Evolutionary conservation across 2,888 invertebrate genomes (phyloP).

Genomic region (Oxyteleia sp.): DNA sequence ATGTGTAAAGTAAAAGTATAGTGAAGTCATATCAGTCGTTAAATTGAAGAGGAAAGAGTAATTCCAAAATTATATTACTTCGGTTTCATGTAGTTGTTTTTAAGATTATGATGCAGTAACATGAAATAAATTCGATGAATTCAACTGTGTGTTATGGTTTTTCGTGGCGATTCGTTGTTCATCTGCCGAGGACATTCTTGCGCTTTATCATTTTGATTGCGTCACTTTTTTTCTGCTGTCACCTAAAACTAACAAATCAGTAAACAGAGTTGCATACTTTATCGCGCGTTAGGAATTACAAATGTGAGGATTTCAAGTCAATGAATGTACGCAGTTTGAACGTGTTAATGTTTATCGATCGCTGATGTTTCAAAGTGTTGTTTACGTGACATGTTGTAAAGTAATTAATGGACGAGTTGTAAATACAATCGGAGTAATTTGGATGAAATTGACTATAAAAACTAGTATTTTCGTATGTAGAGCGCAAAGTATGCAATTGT

Average conservation of each 20-base stretch:
- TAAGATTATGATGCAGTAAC: slow-evolving; percentile 54
- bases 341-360: too few relatives aligned
- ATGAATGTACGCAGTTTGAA: too few relatives aligned
- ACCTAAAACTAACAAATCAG: not conserved
- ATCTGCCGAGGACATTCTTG: not conserved
- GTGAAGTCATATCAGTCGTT: slow-evolving; percentile 50
- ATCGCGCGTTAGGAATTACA: too few relatives aligned
- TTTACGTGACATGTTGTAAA: too few relatives aligned
- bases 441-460: too few relatives aligned
- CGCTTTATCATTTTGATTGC: slow-evolving; percentile 10
- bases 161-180: not conserved
- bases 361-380: too few relatives aligned
- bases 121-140: slow-evolving; percentile 62
- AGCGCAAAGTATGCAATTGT: too few relatives aligned
- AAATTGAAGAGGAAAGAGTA: slow-evolving; percentile 24
- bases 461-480: too few relatives aligned
- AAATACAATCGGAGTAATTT: too few relatives aligned
- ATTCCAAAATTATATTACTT: slow-evolving; percentile 59
- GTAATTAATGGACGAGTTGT: too few relatives aligned
- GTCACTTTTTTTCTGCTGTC: slow-evolving; percentile 13
- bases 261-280: too few relatives aligned
- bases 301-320: too few relatives aligned
- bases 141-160: slow-evolving; percentile 39
- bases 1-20: slow-evolving; percentile 37
- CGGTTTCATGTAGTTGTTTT: slow-evolving; percentile 62